These are phyloP conservation scores for Thalassophryne amazonica DNA, from an alignment of 2,797 vertebrate species.

Conservation along the genomic window DNA sequence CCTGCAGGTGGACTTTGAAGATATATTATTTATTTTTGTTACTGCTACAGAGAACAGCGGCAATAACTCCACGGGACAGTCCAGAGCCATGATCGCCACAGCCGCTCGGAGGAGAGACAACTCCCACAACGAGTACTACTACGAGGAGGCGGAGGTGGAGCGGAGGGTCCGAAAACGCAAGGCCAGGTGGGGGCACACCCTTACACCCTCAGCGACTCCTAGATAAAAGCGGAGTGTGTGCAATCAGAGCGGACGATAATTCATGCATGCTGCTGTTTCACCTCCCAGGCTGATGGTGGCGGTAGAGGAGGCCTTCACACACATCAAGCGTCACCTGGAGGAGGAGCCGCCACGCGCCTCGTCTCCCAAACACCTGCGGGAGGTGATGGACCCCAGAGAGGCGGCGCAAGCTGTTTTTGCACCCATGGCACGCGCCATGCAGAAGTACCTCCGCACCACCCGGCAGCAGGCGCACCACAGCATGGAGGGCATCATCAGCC, in stretches of 20 bases:
- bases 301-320: constrained; percentile 91
- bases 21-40: not conserved
- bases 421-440: constrained; percentile 92
- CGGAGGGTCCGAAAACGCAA: constrained; percentile 87
- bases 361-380: constrained; percentile 82
- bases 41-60: constrained; percentile 82
- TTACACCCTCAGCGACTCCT: not conserved
- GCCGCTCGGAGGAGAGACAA: constrained; percentile 87
- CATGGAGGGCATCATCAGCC: constrained; percentile 93
- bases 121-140: constrained; percentile 92
- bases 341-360: constrained; percentile 68
- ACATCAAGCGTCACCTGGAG: constrained; percentile 87
- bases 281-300: constrained; percentile 85
- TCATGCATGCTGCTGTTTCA: not conserved
- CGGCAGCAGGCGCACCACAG: constrained; percentile 90
- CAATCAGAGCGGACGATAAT: too few species aligned
- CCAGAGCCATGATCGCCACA: constrained; percentile 87
- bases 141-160: constrained; percentile 93
- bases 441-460: constrained; percentile 90
- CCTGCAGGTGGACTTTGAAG: fast-evolving
- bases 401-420: constrained; percentile 91
- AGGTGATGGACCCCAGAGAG: constrained; percentile 90
- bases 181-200: constrained; percentile 77
- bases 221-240: not conserved
- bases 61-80: constrained; percentile 87